A percentile compares a stretch with the other conserved stretches of the same genome.
phyloP scores from a whole-genome alignment of 2,888 invertebrate genomes.

The Zaprionus obscuricornis region DNA sequence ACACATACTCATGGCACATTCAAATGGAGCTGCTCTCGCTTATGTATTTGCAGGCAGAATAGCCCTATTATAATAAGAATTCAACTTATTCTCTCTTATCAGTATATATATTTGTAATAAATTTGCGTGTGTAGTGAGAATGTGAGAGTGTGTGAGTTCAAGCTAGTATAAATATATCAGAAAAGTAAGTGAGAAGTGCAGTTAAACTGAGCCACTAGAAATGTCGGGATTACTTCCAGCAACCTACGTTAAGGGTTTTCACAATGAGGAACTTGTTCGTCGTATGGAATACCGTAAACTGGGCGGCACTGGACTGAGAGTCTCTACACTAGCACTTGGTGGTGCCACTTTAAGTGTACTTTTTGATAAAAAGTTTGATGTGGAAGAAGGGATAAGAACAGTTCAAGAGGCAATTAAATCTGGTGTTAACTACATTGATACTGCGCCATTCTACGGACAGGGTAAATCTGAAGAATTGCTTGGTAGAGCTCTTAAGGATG shows the following conservation, averaged over 20 bases:
- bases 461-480: constrained; percentile 92
- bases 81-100: not conserved
- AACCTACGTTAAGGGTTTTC: constrained; percentile 87
- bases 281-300: constrained; percentile 90
- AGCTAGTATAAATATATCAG: constrained; percentile 14
- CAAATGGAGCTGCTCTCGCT: constrained; percentile 9
- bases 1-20: too few relatives aligned
- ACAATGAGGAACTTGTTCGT: constrained; percentile 85
- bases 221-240: constrained; percentile 81
- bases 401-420: constrained; percentile 88
- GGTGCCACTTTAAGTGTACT: constrained; percentile 89
- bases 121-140: not conserved
- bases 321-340: constrained; percentile 90
- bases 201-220: constrained; percentile 11
- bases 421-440: constrained; percentile 96
- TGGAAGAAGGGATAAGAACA: constrained; percentile 86
- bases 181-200: not conserved
- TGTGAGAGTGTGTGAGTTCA: not conserved
- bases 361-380: constrained; percentile 87
- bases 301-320: constrained; percentile 88
- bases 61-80: not conserved
- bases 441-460: constrained; percentile 96
- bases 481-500: constrained; percentile 91
- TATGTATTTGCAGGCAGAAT: not conserved
- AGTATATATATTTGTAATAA: not conserved